Evolutionary conservation across 2,797 vertebrate species (phyloP).

Genomic region (Chromobotia macracanthus): DNA sequence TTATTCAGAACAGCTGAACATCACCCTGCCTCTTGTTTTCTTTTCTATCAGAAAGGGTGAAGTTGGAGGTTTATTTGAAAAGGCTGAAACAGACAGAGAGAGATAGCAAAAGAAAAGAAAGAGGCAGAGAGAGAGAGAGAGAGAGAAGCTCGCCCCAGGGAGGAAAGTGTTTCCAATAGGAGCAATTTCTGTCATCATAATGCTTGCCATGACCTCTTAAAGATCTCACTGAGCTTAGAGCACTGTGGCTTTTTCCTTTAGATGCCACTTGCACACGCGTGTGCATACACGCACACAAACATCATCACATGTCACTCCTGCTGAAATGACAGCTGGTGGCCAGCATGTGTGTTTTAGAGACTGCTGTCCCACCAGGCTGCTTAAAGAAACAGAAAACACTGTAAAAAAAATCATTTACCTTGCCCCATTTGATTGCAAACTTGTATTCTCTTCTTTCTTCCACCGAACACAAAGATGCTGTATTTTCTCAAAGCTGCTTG

Average conservation of each 20-base stretch:
- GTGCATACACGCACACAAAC: conserved; percentile 39
- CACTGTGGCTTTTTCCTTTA: conserved; percentile 68
- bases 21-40: conserved; percentile 22
- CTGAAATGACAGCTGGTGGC: conserved; percentile 7
- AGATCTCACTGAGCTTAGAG: conserved; percentile 66
- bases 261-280: conserved; percentile 36
- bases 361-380: neutral
- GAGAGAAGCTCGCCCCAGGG: conserved; percentile 46
- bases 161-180: conserved; percentile 65
- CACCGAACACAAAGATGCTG: neutral
- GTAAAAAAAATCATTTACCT: neutral
- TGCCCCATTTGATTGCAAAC: neutral
- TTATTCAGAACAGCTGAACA: conserved; percentile 27
- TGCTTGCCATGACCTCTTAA: conserved; percentile 71
- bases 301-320: conserved; percentile 23
- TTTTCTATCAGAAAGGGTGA: conserved; percentile 17
- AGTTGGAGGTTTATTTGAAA: conserved; percentile 32
- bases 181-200: conserved; percentile 73
- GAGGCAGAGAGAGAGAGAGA: neutral
- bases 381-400: conserved; percentile 1
- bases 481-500: neutral
- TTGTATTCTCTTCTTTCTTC: neutral
- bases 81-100: conserved; percentile 28
- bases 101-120: conserved; percentile 30
- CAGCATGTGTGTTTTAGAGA: neutral